Evolutionary conservation across 2,113 vertebrate genomes (phyloP).

Genomic region (Microcebus tavaratra): DNA sequence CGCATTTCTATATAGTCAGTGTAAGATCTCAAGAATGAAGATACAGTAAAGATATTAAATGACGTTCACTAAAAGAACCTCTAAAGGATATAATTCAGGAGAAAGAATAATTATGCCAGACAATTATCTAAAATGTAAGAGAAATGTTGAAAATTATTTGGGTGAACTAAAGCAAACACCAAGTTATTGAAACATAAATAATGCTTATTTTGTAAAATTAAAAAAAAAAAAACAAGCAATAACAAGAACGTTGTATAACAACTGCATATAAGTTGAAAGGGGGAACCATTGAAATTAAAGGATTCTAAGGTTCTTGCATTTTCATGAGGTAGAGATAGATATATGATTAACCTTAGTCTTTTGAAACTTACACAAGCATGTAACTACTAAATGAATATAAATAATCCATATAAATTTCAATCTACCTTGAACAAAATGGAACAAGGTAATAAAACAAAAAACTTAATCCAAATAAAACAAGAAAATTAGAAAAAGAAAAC

Average conservation of each 20-base stretch:
- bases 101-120: not conserved
- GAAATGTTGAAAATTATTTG: not conserved
- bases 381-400: constrained; percentile 7
- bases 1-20: not conserved
- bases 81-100: not conserved
- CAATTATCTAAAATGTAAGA: not conserved
- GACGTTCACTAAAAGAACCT: not conserved
- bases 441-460: not conserved
- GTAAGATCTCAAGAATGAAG: not conserved
- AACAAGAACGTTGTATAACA: not conserved
- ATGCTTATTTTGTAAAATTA: not conserved
- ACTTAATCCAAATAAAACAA: not conserved
- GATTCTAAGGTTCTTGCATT: not conserved
- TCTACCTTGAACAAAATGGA: not conserved
- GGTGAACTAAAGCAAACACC: not conserved
- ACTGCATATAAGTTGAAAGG: not conserved
- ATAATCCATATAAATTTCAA: not conserved
- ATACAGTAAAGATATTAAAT: not conserved
- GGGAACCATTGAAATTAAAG: not conserved
- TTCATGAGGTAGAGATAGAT: not conserved
- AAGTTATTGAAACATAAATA: not conserved
- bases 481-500: not conserved
- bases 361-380: not conserved
- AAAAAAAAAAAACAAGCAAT: not conserved
- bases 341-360: not conserved